These are phyloP conservation scores for Phallusia fumigata DNA, from an alignment of 23 tunicate genomes.

Conservation along the genomic window DNA sequence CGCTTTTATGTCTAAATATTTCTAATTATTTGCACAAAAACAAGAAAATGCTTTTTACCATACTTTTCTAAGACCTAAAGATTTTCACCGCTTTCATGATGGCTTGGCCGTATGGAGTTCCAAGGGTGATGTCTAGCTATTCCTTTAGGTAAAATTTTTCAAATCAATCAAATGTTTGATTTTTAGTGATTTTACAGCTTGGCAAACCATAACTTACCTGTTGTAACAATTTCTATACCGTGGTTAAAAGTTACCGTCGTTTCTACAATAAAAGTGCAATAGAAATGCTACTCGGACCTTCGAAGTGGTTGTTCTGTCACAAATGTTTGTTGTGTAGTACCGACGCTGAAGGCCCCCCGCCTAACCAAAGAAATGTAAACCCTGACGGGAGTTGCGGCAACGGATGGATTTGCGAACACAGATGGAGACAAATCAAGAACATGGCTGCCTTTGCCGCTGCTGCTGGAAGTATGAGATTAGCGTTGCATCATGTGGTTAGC, in stretches of 20 bases:
- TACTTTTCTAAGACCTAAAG: conserved; percentile 56
- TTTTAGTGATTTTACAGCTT: too few species aligned
- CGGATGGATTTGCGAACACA: conserved; percentile 99
- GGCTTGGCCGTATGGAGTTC: conserved; percentile 98
- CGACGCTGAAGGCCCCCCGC: conserved; percentile 74
- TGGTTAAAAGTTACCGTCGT: too few species aligned
- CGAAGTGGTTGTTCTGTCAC: too few species aligned
- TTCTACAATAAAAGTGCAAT: too few species aligned
- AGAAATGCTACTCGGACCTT: too few species aligned
- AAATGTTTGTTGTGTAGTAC: conserved; percentile 15
- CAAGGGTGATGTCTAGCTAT: conserved; percentile 94
- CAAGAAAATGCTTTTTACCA: too few species aligned
- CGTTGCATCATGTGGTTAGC: too few species aligned
- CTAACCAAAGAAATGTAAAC: conserved; percentile 34
- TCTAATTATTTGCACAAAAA: too few species aligned
- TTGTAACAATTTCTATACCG: too few species aligned
- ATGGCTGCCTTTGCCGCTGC: conserved; percentile 85
- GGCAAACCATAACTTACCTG: too few species aligned
- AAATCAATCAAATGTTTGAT: too few species aligned
- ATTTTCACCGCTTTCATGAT: conserved; percentile 93
- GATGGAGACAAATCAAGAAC: conserved; percentile 98
- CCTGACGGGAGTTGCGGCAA: conserved; percentile 63
- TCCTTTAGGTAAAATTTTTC: conserved; percentile 59
- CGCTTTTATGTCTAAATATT: too few species aligned
- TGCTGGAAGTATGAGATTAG: conserved; percentile 61